phyloP scores from a whole-genome alignment of 2,888 invertebrate species.

The Meiosimyza decipiens region DNA sequence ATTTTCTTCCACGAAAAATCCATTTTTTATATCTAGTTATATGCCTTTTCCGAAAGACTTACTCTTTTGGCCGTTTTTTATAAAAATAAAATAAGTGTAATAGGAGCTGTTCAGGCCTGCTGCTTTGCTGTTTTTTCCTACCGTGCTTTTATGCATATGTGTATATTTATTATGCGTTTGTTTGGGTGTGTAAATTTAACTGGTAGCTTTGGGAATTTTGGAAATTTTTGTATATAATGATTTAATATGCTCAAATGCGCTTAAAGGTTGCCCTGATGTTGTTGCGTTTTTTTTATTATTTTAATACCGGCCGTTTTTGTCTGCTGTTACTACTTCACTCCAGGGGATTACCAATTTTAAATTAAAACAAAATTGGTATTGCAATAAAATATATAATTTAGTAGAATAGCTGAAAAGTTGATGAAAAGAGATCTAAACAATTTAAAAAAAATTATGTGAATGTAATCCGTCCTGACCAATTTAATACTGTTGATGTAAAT shows the following conservation, averaged over 20 bases:
- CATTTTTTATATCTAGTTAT: too few relatives aligned
- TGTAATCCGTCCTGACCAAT: too few relatives aligned
- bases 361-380: constrained; percentile 1
- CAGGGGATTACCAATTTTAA: constrained; percentile 7
- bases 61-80: too few relatives aligned
- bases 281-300: not conserved
- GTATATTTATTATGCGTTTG: not conserved
- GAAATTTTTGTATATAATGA: constrained; percentile 28
- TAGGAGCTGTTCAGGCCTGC: too few relatives aligned
- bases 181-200: constrained; percentile 19
- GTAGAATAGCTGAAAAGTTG: not conserved
- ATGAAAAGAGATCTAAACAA: not conserved
- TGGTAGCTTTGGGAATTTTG: constrained; percentile 24
- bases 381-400: constrained; percentile 8
- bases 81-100: too few relatives aligned
- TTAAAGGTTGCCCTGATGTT: constrained; percentile 13
- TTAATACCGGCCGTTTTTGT: constrained; percentile 8
- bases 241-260: constrained; percentile 34
- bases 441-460: not conserved
- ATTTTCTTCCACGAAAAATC: too few relatives aligned
- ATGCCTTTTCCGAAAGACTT: too few relatives aligned
- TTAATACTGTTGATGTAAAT: too few relatives aligned
- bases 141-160: not conserved
- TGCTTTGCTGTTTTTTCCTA: too few relatives aligned
- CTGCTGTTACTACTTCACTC: constrained; percentile 18